Evolutionary conservation across 2,113 vertebrate species (phyloP), one percentile per base, ranked within the genome.

Genomic region (Dipodomys merriami): DNA sequence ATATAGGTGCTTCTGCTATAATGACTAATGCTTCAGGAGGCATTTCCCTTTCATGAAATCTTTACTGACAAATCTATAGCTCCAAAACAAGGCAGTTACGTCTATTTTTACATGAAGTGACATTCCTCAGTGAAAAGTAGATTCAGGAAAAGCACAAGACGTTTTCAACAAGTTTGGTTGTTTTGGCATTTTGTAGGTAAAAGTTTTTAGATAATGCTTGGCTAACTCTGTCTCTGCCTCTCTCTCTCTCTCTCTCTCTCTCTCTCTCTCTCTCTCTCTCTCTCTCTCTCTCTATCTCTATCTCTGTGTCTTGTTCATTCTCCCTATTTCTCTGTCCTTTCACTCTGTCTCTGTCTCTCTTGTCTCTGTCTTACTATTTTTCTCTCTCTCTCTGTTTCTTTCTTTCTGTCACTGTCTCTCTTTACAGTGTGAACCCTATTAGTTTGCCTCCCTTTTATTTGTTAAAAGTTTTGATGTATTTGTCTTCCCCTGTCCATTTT

Each of bases 81-180:
- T 91, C 22, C 83, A 94, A 90, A 91, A 65, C 11, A 72, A 65
- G 57, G 23, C 10, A 7, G 53, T 73, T 74, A 65, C 60, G 30
- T 30, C 29, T 92, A 71, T 92, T 92, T 96, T 92, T 90, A 64
- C 25, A 72, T 80, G 30, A 60, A 95, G 68, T 84, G 30, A 92
- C 68, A 86, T 89, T 94, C 94, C 44, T 44, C 53, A 76, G 39
- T 80, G 18, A 68, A 95, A 85, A 88, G 23, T 53, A 68, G 88
- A 86, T 83, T 72, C 3, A 72, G n/a, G 27, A 27, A 90, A 90
- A 19, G 73, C 73, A 67, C 18, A 88, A 35, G 16, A 72, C 76
- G 3, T 73, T 96, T 95, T 77, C 53, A 86, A 80, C 53, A 68
- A 83, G 7, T 88, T 64, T 23, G 20, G 2, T 29, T 90, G 29